Percentiles rank a stretch among this genome's conserved stretches.
These are phyloP conservation scores for Gnathochromis pfefferi DNA, from an alignment of 2,113 vertebrate species.

Conservation along the genomic window DNA sequence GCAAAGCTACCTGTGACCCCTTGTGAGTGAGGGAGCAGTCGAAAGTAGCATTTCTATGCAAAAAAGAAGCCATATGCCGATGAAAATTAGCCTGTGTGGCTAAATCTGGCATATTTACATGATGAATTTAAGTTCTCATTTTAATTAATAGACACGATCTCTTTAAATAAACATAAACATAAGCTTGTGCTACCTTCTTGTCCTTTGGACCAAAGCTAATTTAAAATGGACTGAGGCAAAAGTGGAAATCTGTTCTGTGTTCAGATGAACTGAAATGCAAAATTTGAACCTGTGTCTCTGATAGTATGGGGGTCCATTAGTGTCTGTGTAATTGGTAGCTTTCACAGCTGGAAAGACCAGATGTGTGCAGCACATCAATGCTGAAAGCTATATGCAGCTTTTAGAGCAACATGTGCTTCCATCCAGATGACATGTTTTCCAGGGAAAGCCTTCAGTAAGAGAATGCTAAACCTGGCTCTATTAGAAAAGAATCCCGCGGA, in stretches of 20 bases:
- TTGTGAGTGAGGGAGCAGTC: neutral
- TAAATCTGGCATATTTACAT: neutral
- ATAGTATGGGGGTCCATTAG: neutral
- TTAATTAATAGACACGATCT: neutral
- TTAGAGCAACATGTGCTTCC: neutral
- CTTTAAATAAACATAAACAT: neutral
- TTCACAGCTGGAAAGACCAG: neutral
- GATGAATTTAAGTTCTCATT: neutral
- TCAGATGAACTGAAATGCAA: neutral
- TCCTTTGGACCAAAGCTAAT: neutral
- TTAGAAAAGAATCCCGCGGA: neutral
- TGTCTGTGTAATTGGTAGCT: neutral
- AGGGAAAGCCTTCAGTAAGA: neutral
- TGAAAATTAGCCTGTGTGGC: neutral
- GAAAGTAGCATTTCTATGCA: neutral
- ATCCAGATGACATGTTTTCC: neutral
- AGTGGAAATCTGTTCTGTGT: neutral
- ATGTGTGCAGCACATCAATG: neutral
- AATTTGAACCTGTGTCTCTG: neutral
- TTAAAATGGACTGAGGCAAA: neutral
- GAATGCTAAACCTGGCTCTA: neutral
- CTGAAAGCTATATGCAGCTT: neutral
- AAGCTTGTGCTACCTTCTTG: neutral
- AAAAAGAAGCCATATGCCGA: rapidly evolving
- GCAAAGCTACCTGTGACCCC: neutral